Conservation (phyloP, 2,888 invertebrate species). For the Apamea epomidion region DNA sequence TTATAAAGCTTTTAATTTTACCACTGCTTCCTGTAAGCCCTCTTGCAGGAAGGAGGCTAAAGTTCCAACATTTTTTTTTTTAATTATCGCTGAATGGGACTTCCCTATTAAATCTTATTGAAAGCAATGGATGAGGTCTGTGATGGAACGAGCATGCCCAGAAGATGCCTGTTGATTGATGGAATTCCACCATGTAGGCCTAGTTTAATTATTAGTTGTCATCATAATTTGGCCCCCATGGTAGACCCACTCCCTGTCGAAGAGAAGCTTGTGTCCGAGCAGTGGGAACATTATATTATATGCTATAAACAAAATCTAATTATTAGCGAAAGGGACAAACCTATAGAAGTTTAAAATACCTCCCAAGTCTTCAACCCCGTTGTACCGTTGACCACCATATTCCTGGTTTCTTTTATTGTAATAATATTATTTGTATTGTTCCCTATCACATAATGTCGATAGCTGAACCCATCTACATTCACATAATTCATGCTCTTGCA, state of each 20-base stretch:
- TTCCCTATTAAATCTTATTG: too few species aligned
- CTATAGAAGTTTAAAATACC: constrained; percentile 80
- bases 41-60: too few species aligned
- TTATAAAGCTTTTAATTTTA: not conserved
- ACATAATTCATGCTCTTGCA: constrained; percentile 87
- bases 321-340: constrained; percentile 45
- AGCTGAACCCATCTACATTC: constrained; percentile 83
- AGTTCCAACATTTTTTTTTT: too few species aligned
- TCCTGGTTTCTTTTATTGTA: constrained; percentile 92
- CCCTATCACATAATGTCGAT: constrained; percentile 91
- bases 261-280: not conserved
- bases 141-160: too few species aligned
- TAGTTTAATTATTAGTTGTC: not conserved
- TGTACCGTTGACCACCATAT: constrained; percentile 94
- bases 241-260: not conserved
- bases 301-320: not conserved
- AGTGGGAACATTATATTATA: not conserved
- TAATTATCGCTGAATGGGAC: too few species aligned
- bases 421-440: constrained; percentile 82
- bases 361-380: constrained; percentile 95
- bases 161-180: not conserved
- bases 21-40: not conserved
- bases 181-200: not conserved
- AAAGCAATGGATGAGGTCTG: too few species aligned
- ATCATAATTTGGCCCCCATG: not conserved